Conservation (phyloP, 2,113 vertebrate genomes). For the Coturnix japonica region DNA sequence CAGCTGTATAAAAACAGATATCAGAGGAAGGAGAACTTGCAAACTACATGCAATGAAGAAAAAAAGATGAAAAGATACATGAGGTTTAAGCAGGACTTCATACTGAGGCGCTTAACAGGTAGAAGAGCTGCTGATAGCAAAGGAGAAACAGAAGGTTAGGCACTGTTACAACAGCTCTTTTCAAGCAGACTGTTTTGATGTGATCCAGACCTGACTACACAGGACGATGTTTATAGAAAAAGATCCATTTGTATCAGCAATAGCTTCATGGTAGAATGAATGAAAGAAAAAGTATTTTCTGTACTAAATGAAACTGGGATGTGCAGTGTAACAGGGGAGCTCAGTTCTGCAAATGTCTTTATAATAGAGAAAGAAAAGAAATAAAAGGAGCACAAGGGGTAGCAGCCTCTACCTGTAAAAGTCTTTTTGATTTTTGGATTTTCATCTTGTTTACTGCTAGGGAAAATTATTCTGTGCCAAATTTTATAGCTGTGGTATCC, state of each 20-base stretch:
- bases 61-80: neutral
- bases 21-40: neutral
- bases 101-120: neutral
- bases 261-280: neutral
- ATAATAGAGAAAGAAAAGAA: conserved; percentile 6
- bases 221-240: neutral
- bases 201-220: neutral
- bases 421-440: conserved; percentile 1
- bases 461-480: conserved; percentile 35
- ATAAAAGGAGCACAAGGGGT: neutral
- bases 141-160: conserved; percentile 5
- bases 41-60: neutral
- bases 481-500: neutral
- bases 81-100: neutral
- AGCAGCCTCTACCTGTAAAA: neutral
- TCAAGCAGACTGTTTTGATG: neutral
- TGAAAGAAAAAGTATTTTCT: conserved; percentile 22
- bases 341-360: neutral
- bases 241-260: conserved; percentile 12
- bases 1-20: neutral
- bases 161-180: neutral
- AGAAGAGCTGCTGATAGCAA: neutral
- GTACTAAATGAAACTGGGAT: neutral
- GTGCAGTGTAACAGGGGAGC: neutral
- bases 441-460: conserved; percentile 30